Evolutionary conservation across 1,140 invertebrate species (phyloP).

Genomic region (Calephelis nemesis): DNA sequence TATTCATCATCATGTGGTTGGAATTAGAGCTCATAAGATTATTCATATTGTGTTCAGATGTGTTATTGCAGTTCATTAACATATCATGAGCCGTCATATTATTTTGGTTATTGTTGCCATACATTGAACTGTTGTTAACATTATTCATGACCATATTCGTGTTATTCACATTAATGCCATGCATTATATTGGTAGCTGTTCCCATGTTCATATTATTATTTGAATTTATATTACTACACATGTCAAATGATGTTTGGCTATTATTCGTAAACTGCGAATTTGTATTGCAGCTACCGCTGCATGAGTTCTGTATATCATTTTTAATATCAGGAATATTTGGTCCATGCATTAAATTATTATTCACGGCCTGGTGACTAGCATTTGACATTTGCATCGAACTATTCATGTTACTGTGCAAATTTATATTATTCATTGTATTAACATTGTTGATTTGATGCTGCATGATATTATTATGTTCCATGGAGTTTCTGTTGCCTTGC

Average conservation of each 20-base stretch:
- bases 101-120: conserved; percentile 52
- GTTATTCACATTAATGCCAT: conserved; percentile 62
- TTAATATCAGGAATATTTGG: conserved; percentile 73
- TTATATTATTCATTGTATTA: conserved; percentile 60
- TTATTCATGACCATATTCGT: conserved; percentile 69
- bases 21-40: conserved; percentile 54
- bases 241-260: conserved; percentile 61
- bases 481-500: conserved; percentile 60
- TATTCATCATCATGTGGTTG: conserved; percentile 71
- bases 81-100: conserved; percentile 62
- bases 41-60: conserved; percentile 56
- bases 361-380: conserved; percentile 60
- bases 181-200: conserved; percentile 55
- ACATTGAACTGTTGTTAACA: conserved; percentile 58
- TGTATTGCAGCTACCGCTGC: conserved; percentile 65
- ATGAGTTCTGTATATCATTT: conserved; percentile 69
- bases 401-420: conserved; percentile 62
- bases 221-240: conserved; percentile 60
- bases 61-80: conserved; percentile 65
- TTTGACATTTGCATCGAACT: conserved; percentile 63
- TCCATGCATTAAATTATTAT: conserved; percentile 63
- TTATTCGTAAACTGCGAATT: conserved; percentile 54
- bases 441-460: conserved; percentile 71
- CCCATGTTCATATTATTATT: conserved; percentile 58
- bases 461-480: conserved; percentile 65